Evolutionary conservation across 2,113 vertebrate species (phyloP).

Genomic region (Phasianus colchicus): DNA sequence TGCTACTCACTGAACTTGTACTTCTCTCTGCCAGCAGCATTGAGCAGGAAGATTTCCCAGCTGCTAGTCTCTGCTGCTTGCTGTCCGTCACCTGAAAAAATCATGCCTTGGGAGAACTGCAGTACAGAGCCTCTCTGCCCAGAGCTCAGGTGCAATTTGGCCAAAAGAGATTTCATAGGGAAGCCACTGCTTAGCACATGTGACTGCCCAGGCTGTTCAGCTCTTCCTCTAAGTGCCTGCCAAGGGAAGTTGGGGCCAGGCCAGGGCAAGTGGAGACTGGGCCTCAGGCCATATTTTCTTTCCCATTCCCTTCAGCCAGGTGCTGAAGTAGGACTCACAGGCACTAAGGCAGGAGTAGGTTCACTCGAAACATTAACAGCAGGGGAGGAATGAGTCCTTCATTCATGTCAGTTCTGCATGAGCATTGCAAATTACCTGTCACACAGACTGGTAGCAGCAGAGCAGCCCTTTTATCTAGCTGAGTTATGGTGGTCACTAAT

Average conservation of each 20-base stretch:
- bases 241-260: not conserved
- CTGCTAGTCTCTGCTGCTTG: not conserved
- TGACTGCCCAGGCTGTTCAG: not conserved
- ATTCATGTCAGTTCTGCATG: not conserved
- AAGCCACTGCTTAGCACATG: fast-evolving
- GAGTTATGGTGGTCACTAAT: not conserved
- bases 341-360: not conserved
- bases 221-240: not conserved
- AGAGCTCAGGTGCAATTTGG: not conserved
- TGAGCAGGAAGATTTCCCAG: not conserved
- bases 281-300: not conserved
- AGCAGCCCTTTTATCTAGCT: not conserved
- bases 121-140: not conserved
- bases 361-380: not conserved
- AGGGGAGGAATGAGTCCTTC: not conserved
- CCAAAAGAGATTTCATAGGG: not conserved
- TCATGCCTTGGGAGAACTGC: fast-evolving
- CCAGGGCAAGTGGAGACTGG: not conserved
- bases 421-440: not conserved
- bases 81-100: not conserved
- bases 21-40: not conserved
- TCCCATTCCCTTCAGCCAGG: not conserved
- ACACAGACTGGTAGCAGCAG: not conserved
- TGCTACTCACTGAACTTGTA: not conserved
- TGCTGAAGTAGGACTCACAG: not conserved